phyloP scores from a whole-genome alignment of 2,888 invertebrate species.

The Diplolepis rosae region DNA sequence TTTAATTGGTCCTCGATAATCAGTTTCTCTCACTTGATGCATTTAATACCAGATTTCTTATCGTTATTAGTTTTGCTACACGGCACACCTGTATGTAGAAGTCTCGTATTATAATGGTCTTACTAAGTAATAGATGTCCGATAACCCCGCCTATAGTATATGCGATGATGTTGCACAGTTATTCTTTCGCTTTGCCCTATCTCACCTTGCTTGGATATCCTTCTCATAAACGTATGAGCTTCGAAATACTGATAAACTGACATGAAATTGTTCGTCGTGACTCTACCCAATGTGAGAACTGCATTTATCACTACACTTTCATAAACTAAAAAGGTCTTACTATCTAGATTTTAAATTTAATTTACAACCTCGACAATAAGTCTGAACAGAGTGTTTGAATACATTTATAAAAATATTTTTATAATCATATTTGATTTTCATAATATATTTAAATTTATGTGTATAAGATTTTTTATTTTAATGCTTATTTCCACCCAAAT shows the following conservation, averaged over 20 bases:
- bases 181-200: constrained; percentile 16
- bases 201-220: neutral
- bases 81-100: neutral
- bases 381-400: too few species aligned
- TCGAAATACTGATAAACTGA: constrained; percentile 20
- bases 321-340: neutral
- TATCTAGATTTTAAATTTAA: neutral
- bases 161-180: constrained; percentile 40
- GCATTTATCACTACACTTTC: neutral
- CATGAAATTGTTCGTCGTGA: constrained; percentile 23
- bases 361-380: too few species aligned
- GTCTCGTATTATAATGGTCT: constrained; percentile 32
- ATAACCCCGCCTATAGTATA: constrained; percentile 42
- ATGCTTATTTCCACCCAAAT: too few species aligned
- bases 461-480: too few species aligned
- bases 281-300: constrained; percentile 14
- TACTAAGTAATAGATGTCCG: constrained; percentile 47
- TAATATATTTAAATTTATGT: too few species aligned
- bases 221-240: constrained; percentile 26
- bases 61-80: constrained; percentile 21
- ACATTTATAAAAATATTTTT: too few species aligned
- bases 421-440: too few species aligned
- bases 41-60: constrained; percentile 1
- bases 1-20: neutral
- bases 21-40: neutral